Base-by-base conservation (phyloP, 2,888 invertebrate genomes). In the Hemithea aestivaria region DNA sequence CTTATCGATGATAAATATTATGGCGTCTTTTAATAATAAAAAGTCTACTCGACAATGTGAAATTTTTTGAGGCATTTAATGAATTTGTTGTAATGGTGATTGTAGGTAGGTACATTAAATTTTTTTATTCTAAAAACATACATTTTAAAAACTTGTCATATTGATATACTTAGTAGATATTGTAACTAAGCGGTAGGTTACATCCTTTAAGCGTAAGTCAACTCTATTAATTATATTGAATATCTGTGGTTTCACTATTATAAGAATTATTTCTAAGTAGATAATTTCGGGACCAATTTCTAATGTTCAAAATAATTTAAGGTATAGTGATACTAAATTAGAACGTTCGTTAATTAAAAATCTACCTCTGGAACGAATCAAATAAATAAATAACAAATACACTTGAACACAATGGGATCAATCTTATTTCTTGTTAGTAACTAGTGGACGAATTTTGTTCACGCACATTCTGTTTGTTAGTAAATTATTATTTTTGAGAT, bases 401-500 rank as follows among this genome's bases (percentile, higher is more conserved):
- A 7, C 24, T 32, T 41, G 35, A 42, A 38, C 42, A 50, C 39
- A 27, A 11, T 11, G 23, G 11, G 28, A 24, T 27, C 10, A 16
- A 30, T 20, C n/a, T 29, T 10, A n/a, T 16, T 16, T 16, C 32
- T 35, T 31, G 31, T 35, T 37, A 33, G 27, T 23, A 20, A 26
- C 21, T 26, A 30, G 52, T 48, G 48, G 44, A 46, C 40, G 35
- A 34, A 38, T 45, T 45, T 48, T 46, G 24, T 50, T 48, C 45
- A 50, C 33, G 27, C 32, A 16, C 45, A 40, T 46, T 24, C 35
- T 68, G 71, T 83, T 84, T 84, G 81, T 84, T 85, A 85, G 84
- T 84, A 84, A 85, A 84, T 85, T 85, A 84, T 84, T 82, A 80
- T 81, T 84, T 85, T 85, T 82, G 82, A 84, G 78, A 83, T 81